These are phyloP conservation scores for Sciurus vulgaris DNA, from an alignment of 2,797 vertebrate species.

Conservation along the genomic window DNA sequence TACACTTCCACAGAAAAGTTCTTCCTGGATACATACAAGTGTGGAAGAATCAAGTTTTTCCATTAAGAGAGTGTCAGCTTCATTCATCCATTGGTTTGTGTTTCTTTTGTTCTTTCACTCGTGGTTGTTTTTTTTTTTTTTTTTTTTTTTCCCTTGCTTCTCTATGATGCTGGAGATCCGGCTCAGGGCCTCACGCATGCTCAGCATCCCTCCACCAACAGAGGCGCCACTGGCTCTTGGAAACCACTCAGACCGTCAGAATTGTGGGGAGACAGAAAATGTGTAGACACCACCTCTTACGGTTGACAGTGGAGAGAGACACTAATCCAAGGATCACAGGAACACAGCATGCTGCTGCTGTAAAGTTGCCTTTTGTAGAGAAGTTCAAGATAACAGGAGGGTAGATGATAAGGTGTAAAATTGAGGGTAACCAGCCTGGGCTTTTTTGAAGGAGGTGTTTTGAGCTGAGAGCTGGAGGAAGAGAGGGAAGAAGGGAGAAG, in stretches of 20 bases:
- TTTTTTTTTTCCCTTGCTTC: neutral
- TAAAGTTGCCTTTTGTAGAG: neutral
- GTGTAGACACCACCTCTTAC: neutral
- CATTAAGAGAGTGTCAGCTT: neutral
- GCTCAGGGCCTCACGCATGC: neutral
- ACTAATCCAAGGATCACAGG: neutral
- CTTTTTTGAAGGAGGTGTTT: neutral
- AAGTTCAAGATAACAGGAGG: neutral
- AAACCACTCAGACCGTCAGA: neutral
- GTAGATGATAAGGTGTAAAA: neutral
- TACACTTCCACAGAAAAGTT: neutral
- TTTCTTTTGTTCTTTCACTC: neutral
- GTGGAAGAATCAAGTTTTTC: neutral
- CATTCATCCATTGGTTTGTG: neutral
- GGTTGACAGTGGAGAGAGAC: neutral
- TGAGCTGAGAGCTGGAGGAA: neutral
- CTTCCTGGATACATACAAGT: neutral
- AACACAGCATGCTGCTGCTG: neutral
- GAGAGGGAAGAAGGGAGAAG: neutral
- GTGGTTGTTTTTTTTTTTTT: too few relatives aligned
- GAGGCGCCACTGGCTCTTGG: neutral
- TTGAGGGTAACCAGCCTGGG: accelerated
- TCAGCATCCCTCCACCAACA: neutral
- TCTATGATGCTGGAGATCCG: too few relatives aligned
- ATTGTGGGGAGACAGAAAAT: neutral